Percentiles rank a stretch among this genome's conserved stretches.
Conservation (phyloP, 2,888 invertebrate genomes). For the Leptodirus hochenwartii region DNA sequence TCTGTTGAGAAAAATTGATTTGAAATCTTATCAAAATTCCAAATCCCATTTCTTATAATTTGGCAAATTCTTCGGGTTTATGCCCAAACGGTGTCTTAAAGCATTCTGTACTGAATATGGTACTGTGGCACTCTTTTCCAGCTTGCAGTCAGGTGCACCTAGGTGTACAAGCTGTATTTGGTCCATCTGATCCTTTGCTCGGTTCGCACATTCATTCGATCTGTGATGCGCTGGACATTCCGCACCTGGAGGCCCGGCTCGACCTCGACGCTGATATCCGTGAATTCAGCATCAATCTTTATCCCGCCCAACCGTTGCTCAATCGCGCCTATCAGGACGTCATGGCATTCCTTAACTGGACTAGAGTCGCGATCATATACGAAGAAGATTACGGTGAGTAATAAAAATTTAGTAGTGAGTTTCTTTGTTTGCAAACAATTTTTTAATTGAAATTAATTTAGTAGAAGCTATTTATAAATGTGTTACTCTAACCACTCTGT, state of each 20-base stretch:
- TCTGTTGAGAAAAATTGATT: no score
- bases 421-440: no score
- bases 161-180: slow-evolving; percentile 60
- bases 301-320: slow-evolving; percentile 54
- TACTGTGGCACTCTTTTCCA: slow-evolving; percentile 22
- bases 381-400: slow-evolving; percentile 67
- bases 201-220: slow-evolving; percentile 63
- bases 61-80: no score
- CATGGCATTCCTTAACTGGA: slow-evolving; percentile 77
- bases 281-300: slow-evolving; percentile 61
- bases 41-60: no score
- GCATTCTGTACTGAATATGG: slow-evolving; percentile 4
- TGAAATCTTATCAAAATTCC: no score
- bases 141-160: slow-evolving; percentile 51
- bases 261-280: slow-evolving; percentile 37
- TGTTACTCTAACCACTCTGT: no score
- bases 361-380: slow-evolving; percentile 80
- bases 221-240: slow-evolving; percentile 63
- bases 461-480: no score
- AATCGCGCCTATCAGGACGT: slow-evolving; percentile 59
- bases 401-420: slow-evolving; percentile 1
- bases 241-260: slow-evolving; percentile 53
- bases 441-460: no score
- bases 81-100: no score
- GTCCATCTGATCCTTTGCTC: slow-evolving; percentile 54